Evolutionary conservation across 2,797 vertebrate genomes (phyloP), one percentile per base, ranked within the genome.

Genomic region (Pipistrellus kuhlii): DNA sequence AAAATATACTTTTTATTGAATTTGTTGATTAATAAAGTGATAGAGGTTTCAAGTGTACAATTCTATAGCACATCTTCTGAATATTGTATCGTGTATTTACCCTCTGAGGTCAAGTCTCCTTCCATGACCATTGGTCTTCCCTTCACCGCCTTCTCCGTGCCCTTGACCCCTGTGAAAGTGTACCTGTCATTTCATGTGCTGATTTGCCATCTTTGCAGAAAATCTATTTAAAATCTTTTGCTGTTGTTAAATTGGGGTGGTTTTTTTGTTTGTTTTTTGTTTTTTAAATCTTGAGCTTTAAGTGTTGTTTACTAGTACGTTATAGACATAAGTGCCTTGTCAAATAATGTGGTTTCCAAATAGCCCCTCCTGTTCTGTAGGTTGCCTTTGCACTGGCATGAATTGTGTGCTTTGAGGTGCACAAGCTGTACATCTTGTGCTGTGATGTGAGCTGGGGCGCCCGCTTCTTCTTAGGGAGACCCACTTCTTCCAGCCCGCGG

Each of bases 231-330:
- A 6, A 8, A 46, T 71, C 18, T 12, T 78, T 94, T 46, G 38
- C 23, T 11, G 1, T 30, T 62, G 27, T 62, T 30, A 62, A 62
- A 14, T 30, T 15, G 25, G 23, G 23, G 8, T 59, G 23, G 3
- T 57, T 78, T 77, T 72, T 72, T 53, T 51, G 4, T 64, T 68
- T 91, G 44, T 10, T 71, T 84, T 72, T 53, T 51, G 4, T 64
- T 68, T 92, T 51, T 10, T 71, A 78, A 44, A 27, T 68, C 20
- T 53, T 94, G 12, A 3, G 13, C 51, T 83, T 32, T 92, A 83
- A 59, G 11, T 17, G 2, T 57, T 83, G 30, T 83, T 84, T 55
- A 44, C 55, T 25, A 57, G 10, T 57, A 44, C 41, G 38, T 91
- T 82, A 20, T 62, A 5, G 12, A n/a, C 51, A 32, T 21, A 59